These are phyloP conservation scores for Ptilorrhoa leucosticta DNA, from an alignment of 2,113 vertebrate genomes.

Conservation along the genomic window DNA sequence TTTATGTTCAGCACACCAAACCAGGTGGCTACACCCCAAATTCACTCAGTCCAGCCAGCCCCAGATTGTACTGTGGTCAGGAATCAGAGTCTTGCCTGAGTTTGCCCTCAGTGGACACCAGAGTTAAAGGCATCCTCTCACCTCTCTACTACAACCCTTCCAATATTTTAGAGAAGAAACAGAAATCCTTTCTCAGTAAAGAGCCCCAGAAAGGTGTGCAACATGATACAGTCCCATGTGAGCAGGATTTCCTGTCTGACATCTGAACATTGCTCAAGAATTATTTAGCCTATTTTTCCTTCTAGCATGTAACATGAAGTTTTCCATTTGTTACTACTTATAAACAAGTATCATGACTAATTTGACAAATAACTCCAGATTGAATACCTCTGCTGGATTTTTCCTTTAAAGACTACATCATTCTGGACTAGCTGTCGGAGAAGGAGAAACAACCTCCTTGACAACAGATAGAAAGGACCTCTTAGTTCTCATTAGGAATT, in stretches of 20 bases:
- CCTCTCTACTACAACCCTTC: background rate
- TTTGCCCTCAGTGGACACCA: background rate
- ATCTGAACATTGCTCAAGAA: slow-evolving; percentile 26
- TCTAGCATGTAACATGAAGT: slow-evolving; percentile 28
- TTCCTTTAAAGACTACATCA: slow-evolving; percentile 11
- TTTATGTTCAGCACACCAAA: background rate
- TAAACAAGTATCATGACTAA: slow-evolving; percentile 60
- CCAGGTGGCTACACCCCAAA: background rate
- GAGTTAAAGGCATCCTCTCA: background rate
- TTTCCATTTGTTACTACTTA: slow-evolving; percentile 62
- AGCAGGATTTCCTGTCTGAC: slow-evolving; percentile 1
- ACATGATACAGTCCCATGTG: background rate
- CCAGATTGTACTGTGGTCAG: rapidly evolving
- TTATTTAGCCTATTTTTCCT: slow-evolving; percentile 23
- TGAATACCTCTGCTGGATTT: slow-evolving; percentile 43
- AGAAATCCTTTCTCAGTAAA: background rate
- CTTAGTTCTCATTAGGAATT: background rate
- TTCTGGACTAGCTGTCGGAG: slow-evolving; percentile 20
- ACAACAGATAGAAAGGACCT: background rate
- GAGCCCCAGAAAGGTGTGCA: background rate
- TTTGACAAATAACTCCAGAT: slow-evolving; percentile 51
- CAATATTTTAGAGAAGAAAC: background rate
- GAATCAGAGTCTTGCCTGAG: background rate
- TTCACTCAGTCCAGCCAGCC: too few relatives aligned
- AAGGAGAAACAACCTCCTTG: slow-evolving; percentile 28